Conservation (phyloP, 2,888 invertebrate genomes). For the Drosophila helvetica region DNA sequence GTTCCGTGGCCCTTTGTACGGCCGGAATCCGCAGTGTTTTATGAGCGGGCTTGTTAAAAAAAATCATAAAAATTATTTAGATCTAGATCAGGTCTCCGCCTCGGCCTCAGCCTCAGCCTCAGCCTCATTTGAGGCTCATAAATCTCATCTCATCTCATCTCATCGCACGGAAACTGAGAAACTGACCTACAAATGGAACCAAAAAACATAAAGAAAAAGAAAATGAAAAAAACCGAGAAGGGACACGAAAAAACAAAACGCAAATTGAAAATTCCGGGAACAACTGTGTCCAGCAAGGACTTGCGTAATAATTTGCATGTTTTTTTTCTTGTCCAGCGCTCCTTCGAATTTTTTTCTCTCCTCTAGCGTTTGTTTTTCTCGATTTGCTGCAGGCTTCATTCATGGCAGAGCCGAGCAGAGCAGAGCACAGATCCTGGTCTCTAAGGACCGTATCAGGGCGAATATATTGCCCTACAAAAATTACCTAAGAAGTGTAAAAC, state of each 20-base stretch:
- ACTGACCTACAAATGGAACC: constrained; percentile 53
- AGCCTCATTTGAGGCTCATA: constrained; percentile 48
- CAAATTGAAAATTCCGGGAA: constrained; percentile 45
- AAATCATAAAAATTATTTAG: constrained; percentile 72
- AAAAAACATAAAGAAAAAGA: constrained; percentile 31
- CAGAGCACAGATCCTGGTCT: too few relatives aligned
- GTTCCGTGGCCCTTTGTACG: neutral
- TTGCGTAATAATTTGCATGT: constrained; percentile 75
- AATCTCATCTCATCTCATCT: constrained; percentile 63
- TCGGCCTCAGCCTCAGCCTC: neutral
- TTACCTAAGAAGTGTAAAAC: constrained; percentile 73
- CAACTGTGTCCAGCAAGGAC: constrained; percentile 25
- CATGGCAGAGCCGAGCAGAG: constrained; percentile 33
- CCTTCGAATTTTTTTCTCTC: constrained; percentile 16
- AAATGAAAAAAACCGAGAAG: constrained; percentile 18
- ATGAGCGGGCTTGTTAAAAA: constrained; percentile 65
- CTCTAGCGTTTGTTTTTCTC: neutral
- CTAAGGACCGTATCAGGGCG: constrained; percentile 6
- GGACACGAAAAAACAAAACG: constrained; percentile 21
- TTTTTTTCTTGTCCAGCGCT: constrained; percentile 34
- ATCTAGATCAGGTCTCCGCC: constrained; percentile 62
- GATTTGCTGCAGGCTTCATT: constrained; percentile 49
- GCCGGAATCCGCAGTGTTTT: constrained; percentile 33
- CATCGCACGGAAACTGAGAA: neutral
- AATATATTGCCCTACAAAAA: constrained; percentile 72